Conservation (phyloP, 2,113 vertebrate genomes). For the Lamprologus ornatipinnis region DNA sequence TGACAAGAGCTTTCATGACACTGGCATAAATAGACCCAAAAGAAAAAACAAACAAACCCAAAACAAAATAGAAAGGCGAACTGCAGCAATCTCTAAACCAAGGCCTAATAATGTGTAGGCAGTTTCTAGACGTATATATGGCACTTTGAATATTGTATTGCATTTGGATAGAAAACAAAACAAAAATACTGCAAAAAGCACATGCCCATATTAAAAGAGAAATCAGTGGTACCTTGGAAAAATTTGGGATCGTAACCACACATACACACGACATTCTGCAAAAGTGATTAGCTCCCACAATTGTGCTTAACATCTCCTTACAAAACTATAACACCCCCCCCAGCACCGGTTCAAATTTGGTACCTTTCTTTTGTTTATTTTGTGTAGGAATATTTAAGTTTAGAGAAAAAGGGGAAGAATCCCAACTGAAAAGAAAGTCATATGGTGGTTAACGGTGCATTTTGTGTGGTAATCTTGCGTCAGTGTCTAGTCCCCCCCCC, state of each 20-base stretch:
- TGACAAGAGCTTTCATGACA: slow-evolving; percentile 58
- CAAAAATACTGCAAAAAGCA: slow-evolving; percentile 66
- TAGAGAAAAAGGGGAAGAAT: background rate
- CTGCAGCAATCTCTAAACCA: slow-evolving; percentile 69
- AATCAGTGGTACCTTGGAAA: slow-evolving; percentile 58
- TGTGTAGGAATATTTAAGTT: slow-evolving; percentile 31
- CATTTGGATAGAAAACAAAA: slow-evolving; percentile 63
- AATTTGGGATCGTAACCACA: slow-evolving; percentile 36
- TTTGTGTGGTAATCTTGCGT: slow-evolving; percentile 43
- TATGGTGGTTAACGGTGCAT: slow-evolving; percentile 57
- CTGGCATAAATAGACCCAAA: slow-evolving; percentile 54
- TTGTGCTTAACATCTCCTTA: slow-evolving; percentile 57
- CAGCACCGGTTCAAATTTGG: slow-evolving; percentile 50
- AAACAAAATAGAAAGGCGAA: slow-evolving; percentile 58
- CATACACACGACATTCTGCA: slow-evolving; percentile 45
- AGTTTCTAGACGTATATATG: slow-evolving; percentile 73
- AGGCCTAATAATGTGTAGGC: slow-evolving; percentile 72
- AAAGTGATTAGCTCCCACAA: slow-evolving; percentile 53
- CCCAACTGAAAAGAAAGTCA: slow-evolving; percentile 19
- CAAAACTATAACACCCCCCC: slow-evolving; percentile 43
- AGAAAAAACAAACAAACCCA: slow-evolving; percentile 23
- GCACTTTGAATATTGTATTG: slow-evolving; percentile 72
- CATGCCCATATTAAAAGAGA: slow-evolving; percentile 65
- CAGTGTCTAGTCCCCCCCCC: background rate
- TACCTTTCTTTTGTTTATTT: slow-evolving; percentile 9